phyloP scores from a whole-genome alignment of 2,113 vertebrate species.

The Thryonomys swinderianus region DNA sequence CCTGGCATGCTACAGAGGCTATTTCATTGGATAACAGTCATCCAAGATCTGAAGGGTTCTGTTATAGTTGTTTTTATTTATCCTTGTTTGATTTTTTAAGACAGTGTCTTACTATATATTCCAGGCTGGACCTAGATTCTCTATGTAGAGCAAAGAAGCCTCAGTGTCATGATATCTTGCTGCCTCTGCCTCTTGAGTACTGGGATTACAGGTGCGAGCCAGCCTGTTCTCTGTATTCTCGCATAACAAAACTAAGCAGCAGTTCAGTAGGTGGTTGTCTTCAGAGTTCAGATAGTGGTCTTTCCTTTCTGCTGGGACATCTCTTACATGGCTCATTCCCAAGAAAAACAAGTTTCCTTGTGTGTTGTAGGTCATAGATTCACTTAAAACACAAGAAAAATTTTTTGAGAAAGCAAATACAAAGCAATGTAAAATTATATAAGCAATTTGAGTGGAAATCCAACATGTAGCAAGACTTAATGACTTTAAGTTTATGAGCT shows the following conservation, averaged over 20 bases:
- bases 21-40: not conserved
- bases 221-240: not conserved
- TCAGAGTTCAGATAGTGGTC: not conserved
- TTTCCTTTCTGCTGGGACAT: not conserved
- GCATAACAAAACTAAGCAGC: not conserved
- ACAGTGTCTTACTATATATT: not conserved
- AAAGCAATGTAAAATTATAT: conserved; percentile 63
- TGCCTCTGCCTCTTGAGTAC: not conserved
- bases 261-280: not conserved
- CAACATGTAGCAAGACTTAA: conserved; percentile 40
- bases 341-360: not conserved
- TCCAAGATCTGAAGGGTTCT: not conserved
- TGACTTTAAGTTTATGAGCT: conserved; percentile 53
- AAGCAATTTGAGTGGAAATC: conserved; percentile 55
- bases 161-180: not conserved
- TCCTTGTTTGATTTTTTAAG: not conserved
- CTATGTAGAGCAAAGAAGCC: not conserved
- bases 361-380: conserved; percentile 13
- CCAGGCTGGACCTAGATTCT: not conserved
- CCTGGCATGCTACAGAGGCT: not conserved
- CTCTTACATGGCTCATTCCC: conserved; percentile 33
- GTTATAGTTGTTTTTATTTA: not conserved
- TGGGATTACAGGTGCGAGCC: not conserved
- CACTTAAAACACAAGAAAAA: not conserved
- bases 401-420: conserved; percentile 30